Percentiles rank a stretch among this genome's conserved stretches.
Conservation (phyloP, 2,113 vertebrate genomes). For the Sphyrna mokarran region DNA sequence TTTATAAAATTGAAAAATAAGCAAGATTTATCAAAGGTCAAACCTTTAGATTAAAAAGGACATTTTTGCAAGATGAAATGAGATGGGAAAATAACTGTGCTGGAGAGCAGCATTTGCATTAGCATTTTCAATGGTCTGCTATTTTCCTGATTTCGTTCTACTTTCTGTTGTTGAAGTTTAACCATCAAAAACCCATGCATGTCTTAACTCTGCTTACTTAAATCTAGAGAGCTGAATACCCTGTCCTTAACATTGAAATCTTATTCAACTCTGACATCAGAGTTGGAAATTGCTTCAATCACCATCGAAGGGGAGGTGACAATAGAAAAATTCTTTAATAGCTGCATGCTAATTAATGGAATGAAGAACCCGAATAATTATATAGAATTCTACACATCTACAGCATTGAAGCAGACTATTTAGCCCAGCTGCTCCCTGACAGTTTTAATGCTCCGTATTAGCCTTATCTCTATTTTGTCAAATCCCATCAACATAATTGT, state of each 20-base stretch:
- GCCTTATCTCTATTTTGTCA: not conserved
- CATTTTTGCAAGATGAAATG: not conserved
- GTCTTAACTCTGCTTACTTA: not conserved
- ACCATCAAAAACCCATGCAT: not conserved
- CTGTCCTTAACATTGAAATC: not conserved
- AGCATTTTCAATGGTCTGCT: not conserved
- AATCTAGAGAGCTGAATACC: not conserved
- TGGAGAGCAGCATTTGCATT: not conserved
- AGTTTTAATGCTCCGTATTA: not conserved
- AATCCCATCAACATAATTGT: not conserved
- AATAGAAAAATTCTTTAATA: not conserved
- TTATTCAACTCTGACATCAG: too few species aligned
- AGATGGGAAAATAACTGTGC: not conserved
- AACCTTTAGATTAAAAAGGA: not conserved
- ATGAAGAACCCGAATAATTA: not conserved
- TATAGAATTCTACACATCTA: not conserved
- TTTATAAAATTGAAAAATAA: not conserved
- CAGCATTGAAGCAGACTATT: not conserved
- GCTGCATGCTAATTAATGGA: not conserved
- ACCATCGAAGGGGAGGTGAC: not conserved
- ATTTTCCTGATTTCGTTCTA: not conserved
- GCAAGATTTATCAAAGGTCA: not conserved
- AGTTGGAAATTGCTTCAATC: not conserved
- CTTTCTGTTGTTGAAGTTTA: not conserved
- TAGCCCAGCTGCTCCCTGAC: not conserved